phyloP scores from a whole-genome alignment of 2,113 vertebrate species.

The Psettodes erumei region DNA sequence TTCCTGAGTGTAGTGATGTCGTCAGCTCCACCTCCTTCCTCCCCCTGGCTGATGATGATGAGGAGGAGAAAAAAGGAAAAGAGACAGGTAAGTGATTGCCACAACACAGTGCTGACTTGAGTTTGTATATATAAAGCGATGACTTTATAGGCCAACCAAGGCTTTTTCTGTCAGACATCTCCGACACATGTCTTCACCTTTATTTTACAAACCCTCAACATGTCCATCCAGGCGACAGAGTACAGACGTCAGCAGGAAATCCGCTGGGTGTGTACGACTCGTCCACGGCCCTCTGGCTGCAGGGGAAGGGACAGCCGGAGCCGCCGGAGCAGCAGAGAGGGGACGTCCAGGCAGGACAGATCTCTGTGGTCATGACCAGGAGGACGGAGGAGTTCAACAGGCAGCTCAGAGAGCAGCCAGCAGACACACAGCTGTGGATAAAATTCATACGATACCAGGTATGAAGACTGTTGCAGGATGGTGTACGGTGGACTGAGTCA shows the following conservation, averaged over 20 bases:
- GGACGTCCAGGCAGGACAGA: conserved; percentile 34
- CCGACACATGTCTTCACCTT: not conserved
- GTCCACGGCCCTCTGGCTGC: conserved; percentile 89
- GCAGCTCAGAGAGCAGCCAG: conserved; percentile 90
- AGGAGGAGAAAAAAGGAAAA: conserved; percentile 31
- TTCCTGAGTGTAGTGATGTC: conserved; percentile 24
- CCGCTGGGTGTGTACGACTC: conserved; percentile 93
- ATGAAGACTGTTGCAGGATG: not conserved
- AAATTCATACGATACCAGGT: conserved; percentile 94
- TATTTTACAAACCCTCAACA: conserved; percentile 70
- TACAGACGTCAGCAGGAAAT: conserved; percentile 78
- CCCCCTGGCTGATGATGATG: conserved; percentile 34
- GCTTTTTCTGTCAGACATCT: not conserved
- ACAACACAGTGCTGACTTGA: not conserved
- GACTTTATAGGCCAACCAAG: no score
- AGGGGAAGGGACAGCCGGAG: conserved; percentile 86
- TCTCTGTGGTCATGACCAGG: conserved; percentile 47
- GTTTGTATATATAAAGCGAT: not conserved
- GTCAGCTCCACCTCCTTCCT: conserved; percentile 72
- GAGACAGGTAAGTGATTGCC: conserved; percentile 42
- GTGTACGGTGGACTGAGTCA: no score
- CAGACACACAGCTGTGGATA: conserved; percentile 89
- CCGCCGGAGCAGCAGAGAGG: conserved; percentile 59
- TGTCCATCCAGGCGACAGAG: conserved; percentile 50
- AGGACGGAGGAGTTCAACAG: conserved; percentile 93